Evolutionary conservation across 2,888 invertebrate species (phyloP).

Genomic region (Catocala sponsa): DNA sequence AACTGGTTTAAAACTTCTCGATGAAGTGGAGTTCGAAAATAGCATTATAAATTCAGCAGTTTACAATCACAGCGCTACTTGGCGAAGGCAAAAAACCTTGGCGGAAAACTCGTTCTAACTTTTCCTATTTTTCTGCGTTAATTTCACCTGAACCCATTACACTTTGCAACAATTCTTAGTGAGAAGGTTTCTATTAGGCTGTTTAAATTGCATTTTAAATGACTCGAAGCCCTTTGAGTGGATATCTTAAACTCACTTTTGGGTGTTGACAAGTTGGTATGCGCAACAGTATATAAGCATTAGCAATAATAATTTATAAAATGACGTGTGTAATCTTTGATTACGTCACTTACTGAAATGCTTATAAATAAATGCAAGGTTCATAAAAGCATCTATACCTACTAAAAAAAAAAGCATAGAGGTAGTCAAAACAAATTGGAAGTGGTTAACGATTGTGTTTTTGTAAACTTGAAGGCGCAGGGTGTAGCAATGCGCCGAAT

Average conservation of each 20-base stretch:
- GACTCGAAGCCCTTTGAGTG: constrained; percentile 64
- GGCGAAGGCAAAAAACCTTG: constrained; percentile 80
- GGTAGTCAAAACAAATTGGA: too few relatives aligned
- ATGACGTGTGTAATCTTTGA: background rate
- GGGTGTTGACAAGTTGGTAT: constrained; percentile 29
- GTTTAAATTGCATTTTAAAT: constrained; percentile 85
- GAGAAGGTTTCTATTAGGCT: constrained; percentile 82
- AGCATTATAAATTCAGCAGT: constrained; percentile 88
- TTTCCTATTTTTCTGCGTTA: constrained; percentile 89
- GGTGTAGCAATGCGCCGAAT: too few relatives aligned
- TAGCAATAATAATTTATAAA: constrained; percentile 5
- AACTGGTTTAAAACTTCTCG: constrained; percentile 83
- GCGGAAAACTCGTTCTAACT: constrained; percentile 86
- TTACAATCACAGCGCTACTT: constrained; percentile 87
- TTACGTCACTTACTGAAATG: background rate
- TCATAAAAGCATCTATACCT: too few relatives aligned
- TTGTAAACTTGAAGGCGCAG: too few relatives aligned
- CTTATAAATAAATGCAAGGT: too few relatives aligned
- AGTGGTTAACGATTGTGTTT: too few relatives aligned
- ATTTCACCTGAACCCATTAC: constrained; percentile 87
- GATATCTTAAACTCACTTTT: constrained; percentile 44
- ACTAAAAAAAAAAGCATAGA: too few relatives aligned
- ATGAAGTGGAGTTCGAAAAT: constrained; percentile 87
- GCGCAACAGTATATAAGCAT: constrained; percentile 21
- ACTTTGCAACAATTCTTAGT: constrained; percentile 86